Evolutionary conservation across 92 coral and sea anemone species (phyloP).

Genomic region (Parazoanthus atlanticus): DNA sequence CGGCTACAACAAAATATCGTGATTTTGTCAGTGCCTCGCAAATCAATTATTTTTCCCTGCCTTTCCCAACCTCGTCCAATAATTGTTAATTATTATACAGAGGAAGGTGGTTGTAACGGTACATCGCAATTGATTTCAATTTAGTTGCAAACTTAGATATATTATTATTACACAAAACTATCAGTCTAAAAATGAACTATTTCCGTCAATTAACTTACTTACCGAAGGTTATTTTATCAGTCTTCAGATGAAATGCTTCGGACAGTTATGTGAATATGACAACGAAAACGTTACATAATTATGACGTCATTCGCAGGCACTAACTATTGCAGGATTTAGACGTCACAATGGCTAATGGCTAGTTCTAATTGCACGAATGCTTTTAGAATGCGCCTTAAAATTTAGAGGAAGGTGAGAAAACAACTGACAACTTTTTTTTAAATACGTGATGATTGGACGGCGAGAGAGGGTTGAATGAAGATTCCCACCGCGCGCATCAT

Average conservation of each 20-base stretch:
- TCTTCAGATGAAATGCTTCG: background rate
- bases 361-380: background rate
- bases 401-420: background rate
- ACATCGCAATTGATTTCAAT: too few relatives aligned
- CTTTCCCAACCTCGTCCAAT: too few relatives aligned
- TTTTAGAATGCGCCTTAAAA: background rate
- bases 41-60: too few relatives aligned
- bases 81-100: too few relatives aligned
- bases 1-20: too few relatives aligned
- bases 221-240: background rate
- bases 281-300: background rate
- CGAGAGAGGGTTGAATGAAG: background rate
- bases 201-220: background rate
- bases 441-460: background rate
- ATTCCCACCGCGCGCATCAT: background rate
- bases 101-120: too few relatives aligned
- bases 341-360: slow-evolving; percentile 16
- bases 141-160: too few relatives aligned
- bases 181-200: too few relatives aligned
- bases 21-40: too few relatives aligned
- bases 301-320: slow-evolving; percentile 12
- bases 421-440: too few relatives aligned
- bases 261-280: background rate
- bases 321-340: background rate
- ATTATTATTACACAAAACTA: background rate